phyloP scores from a whole-genome alignment of 2,113 vertebrate genomes.

The Hippocampus guttulatus region DNA sequence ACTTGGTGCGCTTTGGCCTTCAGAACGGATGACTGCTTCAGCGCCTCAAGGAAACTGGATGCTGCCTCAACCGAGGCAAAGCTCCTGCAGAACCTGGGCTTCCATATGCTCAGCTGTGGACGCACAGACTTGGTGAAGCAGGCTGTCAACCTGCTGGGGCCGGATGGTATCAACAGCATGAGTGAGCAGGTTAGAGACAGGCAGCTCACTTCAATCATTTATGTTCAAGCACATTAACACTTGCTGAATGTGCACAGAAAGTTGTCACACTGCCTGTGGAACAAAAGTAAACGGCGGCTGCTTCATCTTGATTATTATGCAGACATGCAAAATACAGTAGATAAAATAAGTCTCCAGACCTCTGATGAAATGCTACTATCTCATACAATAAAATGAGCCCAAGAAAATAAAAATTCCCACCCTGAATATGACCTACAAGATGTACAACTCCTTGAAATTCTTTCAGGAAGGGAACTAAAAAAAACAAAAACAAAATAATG shows the following conservation, averaged over 20 bases:
- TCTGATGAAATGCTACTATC: not conserved
- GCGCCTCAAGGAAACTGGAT: constrained; percentile 92
- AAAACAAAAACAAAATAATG: no score
- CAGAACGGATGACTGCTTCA: constrained; percentile 97
- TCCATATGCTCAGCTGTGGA: constrained; percentile 97
- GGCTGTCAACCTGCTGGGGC: constrained; percentile 89
- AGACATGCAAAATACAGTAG: constrained; percentile 2
- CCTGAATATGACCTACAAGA: no score
- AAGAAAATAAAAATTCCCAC: no score
- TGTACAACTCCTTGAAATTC: no score
- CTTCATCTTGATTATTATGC: constrained; percentile 11
- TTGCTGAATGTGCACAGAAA: not conserved
- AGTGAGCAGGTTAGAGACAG: constrained; percentile 88
- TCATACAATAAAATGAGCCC: no score
- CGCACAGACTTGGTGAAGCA: constrained; percentile 96
- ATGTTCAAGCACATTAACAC: constrained; percentile 12
- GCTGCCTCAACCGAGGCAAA: constrained; percentile 93
- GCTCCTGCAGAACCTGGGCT: constrained; percentile 97
- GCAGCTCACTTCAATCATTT: constrained; percentile 37
- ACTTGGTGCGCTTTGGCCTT: constrained; percentile 37
- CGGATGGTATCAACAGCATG: constrained; percentile 95
- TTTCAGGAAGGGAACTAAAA: no score
- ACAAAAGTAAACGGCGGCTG: constrained; percentile 15
- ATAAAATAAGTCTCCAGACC: not conserved
- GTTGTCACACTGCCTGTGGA: constrained; percentile 1